Percentiles rank a stretch among this genome's conserved stretches.
These are phyloP conservation scores for Elephantulus edwardii DNA, from an alignment of 2,113 vertebrate species.

Conservation along the genomic window DNA sequence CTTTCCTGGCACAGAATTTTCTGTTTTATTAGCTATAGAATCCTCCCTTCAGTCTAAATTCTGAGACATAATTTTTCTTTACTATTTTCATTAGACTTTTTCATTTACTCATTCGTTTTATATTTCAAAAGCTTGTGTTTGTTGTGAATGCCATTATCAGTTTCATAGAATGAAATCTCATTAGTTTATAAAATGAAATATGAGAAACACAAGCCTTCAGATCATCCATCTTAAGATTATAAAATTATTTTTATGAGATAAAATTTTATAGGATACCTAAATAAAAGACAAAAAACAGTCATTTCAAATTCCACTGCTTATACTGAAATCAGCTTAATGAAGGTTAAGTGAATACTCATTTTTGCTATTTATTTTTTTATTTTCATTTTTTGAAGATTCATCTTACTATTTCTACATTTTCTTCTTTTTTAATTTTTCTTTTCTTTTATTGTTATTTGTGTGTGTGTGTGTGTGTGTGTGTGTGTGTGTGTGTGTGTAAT, in stretches of 20 bases:
- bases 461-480: too few species aligned
- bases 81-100: neutral
- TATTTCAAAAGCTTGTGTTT: neutral
- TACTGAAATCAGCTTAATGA: neutral
- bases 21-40: neutral
- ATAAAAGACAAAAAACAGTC: neutral
- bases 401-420: neutral
- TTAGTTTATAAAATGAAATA: slow-evolving; percentile 12
- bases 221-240: neutral
- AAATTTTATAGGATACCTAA: slow-evolving; percentile 1
- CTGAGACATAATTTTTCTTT: neutral
- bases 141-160: neutral
- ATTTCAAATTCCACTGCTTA: neutral
- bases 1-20: neutral
- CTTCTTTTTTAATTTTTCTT: too few species aligned
- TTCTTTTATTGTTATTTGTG: too few species aligned
- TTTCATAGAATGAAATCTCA: neutral
- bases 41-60: neutral
- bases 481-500: too few species aligned
- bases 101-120: neutral
- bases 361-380: neutral
- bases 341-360: neutral
- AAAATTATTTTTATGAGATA: neutral
- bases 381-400: neutral
- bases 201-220: neutral